Percentiles rank a stretch among this genome's conserved stretches.
Evolutionary conservation across 2,888 invertebrate genomes (phyloP).

Genomic region (Volucella inanis): DNA sequence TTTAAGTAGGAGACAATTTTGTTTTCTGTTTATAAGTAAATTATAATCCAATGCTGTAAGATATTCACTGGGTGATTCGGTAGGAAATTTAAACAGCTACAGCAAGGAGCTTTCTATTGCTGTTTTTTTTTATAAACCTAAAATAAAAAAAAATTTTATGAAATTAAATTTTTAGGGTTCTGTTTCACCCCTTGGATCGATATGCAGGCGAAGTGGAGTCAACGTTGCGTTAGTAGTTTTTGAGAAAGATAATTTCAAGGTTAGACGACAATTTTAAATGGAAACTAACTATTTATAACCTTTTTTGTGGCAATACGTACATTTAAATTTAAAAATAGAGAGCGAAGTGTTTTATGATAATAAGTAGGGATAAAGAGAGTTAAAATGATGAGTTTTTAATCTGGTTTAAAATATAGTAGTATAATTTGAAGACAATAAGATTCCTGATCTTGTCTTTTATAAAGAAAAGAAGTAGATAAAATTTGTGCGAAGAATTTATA

Average conservation of each 20-base stretch:
- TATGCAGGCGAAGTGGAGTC: constrained; percentile 41
- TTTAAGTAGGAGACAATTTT: constrained; percentile 58
- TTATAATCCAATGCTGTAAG: constrained; percentile 23
- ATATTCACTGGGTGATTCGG: constrained; percentile 37
- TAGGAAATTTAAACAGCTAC: constrained; percentile 20
- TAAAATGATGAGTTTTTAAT: too few relatives aligned
- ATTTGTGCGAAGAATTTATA: too few relatives aligned
- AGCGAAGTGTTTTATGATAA: too few relatives aligned
- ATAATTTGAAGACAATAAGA: too few relatives aligned
- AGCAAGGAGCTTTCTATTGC: constrained; percentile 29
- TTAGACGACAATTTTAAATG: not conserved
- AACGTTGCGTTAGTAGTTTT: constrained; percentile 11
- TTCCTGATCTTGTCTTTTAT: too few relatives aligned
- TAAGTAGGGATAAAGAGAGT: too few relatives aligned
- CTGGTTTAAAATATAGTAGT: too few relatives aligned
- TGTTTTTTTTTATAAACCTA: constrained; percentile 50
- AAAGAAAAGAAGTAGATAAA: too few relatives aligned
- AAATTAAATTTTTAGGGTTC: constrained; percentile 2
- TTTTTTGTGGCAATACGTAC: too few relatives aligned
- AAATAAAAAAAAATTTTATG: constrained; percentile 35
- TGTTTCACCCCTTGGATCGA: constrained; percentile 45
- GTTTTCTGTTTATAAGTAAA: constrained; percentile 13
- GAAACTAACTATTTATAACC: not conserved
- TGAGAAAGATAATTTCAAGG: not conserved
- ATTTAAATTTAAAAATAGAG: too few relatives aligned